Evolutionary conservation across 2,113 vertebrate genomes (phyloP), one percentile per base, ranked within the genome.

Genomic region (Oophaga pumilio): DNA sequence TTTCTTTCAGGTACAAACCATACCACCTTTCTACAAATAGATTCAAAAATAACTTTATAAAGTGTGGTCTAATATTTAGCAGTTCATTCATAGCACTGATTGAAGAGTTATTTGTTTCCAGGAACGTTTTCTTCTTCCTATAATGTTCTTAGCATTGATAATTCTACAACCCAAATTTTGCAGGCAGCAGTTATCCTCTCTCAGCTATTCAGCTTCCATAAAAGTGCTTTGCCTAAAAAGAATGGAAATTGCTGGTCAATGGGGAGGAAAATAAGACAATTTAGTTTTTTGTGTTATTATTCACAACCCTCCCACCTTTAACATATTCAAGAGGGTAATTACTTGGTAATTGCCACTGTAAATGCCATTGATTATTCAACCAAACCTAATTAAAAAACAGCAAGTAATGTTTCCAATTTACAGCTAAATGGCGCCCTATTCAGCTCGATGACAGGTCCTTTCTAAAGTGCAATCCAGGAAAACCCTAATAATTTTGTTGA

Each of bases 341-440:
- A 74, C 71, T 74, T 6, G 18, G 71, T 74, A 74, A 74, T 74
- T 74, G 43, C 71, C 71, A 49, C 71, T 74, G 71, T 74, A 74
- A 74, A 74, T 49, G 71, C 43, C 43, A 49, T 22, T 74, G 71
- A 74, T 22, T 74, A 33, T 50, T 50, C 71, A 49, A 49, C 71
- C 71, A 74, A 74, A 74, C 33, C 71, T 49, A 74, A 74, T 74
- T 74, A 74, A 74, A 74, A 74, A 22, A 22, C 71, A 11, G 17
- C 17, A 74, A 74, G 43, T 74, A 74, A 74, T 74, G 33, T 74
- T 74, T 74, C 71, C 71, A 74, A 74, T 74, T 74, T 74, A 50
- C 71, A 74, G 71, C 71, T 74, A 49, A 74, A 74, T 50, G 43
- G 71, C 4, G 43, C 28, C 71, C 43, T 74, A 74, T 74, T 74